phyloP scores from a whole-genome alignment of 2,113 vertebrate genomes.

The Orthochromis malagaraziensis region DNA sequence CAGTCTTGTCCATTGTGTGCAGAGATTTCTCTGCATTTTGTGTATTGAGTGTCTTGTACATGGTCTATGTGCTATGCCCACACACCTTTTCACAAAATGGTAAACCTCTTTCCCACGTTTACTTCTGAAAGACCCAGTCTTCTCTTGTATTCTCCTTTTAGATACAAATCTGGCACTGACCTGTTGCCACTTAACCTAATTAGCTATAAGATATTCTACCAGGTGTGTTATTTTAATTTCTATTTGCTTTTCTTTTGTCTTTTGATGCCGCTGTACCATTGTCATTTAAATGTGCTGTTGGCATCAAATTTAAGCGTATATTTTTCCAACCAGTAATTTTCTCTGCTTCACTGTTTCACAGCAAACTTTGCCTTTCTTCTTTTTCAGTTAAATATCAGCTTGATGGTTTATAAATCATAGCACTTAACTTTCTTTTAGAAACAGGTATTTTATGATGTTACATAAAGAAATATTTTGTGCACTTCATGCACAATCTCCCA shows the following conservation, averaged over 20 bases:
- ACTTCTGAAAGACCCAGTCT: neutral
- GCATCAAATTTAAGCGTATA: neutral
- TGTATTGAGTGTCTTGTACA: neutral
- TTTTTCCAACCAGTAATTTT: neutral
- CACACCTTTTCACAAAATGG: neutral
- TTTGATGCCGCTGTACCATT: neutral
- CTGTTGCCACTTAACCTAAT: neutral
- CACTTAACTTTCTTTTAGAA: neutral
- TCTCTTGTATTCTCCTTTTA: neutral
- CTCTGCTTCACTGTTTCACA: neutral
- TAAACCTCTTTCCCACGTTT: neutral
- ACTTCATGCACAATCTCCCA: neutral
- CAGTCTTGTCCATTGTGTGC: neutral
- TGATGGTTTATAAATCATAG: neutral
- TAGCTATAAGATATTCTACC: neutral
- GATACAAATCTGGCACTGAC: neutral
- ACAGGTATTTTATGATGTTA: neutral
- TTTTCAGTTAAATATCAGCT: neutral
- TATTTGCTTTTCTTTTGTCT: neutral
- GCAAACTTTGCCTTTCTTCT: neutral
- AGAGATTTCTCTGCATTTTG: neutral
- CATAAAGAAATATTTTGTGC: neutral
- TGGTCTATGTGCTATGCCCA: neutral
- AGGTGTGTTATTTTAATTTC: neutral
- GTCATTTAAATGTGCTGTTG: neutral